phyloP scores from a whole-genome alignment of 1,140 invertebrate species.

The Latrodectus geometricus region DNA sequence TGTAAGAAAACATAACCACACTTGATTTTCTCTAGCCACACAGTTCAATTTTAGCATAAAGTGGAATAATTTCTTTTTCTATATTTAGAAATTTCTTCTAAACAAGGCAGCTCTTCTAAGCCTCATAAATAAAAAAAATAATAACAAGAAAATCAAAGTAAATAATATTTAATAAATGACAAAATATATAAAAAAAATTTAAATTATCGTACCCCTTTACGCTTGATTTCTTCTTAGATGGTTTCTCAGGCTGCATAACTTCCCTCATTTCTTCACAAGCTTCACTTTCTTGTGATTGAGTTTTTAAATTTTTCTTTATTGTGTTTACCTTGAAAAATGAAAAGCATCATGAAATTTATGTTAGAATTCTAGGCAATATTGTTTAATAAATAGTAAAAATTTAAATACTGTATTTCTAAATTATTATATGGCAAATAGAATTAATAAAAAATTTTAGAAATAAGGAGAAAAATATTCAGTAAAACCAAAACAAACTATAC shows the following conservation, averaged over 20 bases:
- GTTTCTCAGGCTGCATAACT: conserved; percentile 70
- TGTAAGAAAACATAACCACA: not conserved
- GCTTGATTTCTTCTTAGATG: conserved; percentile 71
- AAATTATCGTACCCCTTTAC: conserved; percentile 67
- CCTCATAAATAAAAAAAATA: not conserved
- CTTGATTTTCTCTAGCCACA: not conserved
- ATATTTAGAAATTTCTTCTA: too few relatives aligned
- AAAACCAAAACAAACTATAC: too few relatives aligned
- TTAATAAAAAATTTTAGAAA: too few relatives aligned
- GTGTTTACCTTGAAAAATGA: conserved; percentile 76
- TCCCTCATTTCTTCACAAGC: conserved; percentile 73
- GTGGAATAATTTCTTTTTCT: too few relatives aligned
- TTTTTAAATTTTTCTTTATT: conserved; percentile 85
- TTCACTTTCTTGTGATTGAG: conserved; percentile 77
- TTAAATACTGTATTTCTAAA: too few relatives aligned
- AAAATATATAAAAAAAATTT: not conserved
- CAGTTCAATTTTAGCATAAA: not conserved
- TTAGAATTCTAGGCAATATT: too few relatives aligned
- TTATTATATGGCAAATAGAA: too few relatives aligned
- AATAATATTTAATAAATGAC: not conserved
- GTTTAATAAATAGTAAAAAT: too few relatives aligned
- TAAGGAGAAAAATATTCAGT: too few relatives aligned
- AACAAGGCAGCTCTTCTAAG: too few relatives aligned
- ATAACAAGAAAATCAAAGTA: not conserved
- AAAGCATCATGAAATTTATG: too few relatives aligned